A percentile compares a stretch with the other conserved stretches of the same genome.
phyloP scores from a whole-genome alignment of 2,797 vertebrate species.

The Hypotaenidia philippensis region DNA sequence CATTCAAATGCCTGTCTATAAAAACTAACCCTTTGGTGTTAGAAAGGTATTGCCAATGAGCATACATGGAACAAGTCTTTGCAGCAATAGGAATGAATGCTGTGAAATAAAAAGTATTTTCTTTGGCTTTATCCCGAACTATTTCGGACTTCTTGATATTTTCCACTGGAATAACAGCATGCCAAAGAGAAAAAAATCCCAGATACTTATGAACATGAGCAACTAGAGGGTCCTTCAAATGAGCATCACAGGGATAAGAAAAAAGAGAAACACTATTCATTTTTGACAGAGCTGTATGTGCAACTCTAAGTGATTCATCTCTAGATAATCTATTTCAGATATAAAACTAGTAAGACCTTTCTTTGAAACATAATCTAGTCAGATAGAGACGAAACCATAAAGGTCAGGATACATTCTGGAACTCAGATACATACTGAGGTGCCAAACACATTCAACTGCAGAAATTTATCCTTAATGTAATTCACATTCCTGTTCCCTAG shows the following conservation, averaged over 20 bases:
- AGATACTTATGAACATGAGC: neutral
- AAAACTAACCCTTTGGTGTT: neutral
- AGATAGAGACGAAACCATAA: slow-evolving; percentile 35
- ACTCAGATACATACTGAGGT: slow-evolving; percentile 27
- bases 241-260: neutral
- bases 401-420: slow-evolving; percentile 29
- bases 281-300: neutral
- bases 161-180: neutral
- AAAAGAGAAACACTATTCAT: neutral
- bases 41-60: neutral
- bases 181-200: neutral
- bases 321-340: slow-evolving; percentile 49
- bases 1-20: neutral
- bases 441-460: slow-evolving; percentile 1
- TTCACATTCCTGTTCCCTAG: neutral
- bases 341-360: slow-evolving; percentile 36
- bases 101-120: neutral
- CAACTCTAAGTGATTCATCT: slow-evolving; percentile 1
- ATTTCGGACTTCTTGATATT: neutral
- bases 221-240: neutral
- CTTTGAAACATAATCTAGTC: slow-evolving; percentile 27
- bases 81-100: neutral
- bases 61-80: neutral
- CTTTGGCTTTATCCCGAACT: neutral
- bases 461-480: slow-evolving; percentile 9